phyloP scores from a whole-genome alignment of 2,888 invertebrate genomes.

The Odontothrips loti region DNA sequence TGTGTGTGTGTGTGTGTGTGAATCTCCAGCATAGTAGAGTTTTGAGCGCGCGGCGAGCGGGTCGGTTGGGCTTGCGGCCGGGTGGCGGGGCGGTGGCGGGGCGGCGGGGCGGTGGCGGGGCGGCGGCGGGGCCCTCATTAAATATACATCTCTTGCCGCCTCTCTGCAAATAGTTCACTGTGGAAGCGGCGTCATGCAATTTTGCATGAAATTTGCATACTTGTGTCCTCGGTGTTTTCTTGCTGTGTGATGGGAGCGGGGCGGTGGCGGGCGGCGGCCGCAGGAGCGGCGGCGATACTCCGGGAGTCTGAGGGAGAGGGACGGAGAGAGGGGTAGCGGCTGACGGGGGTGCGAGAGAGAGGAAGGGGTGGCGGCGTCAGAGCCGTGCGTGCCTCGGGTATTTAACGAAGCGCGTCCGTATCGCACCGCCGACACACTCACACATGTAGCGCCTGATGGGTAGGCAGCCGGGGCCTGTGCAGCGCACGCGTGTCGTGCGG shows the following conservation, averaged over 20 bases:
- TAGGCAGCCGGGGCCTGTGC: too few species aligned
- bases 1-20: too few species aligned
- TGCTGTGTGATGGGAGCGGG: constrained; percentile 13
- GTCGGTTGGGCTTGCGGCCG: not conserved
- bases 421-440: too few species aligned
- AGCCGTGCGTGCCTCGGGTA: too few species aligned
- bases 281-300: not conserved
- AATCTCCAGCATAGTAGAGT: not conserved
- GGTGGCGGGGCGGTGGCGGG: not conserved
- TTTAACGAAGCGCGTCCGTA: too few species aligned
- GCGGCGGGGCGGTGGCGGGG: too few species aligned
- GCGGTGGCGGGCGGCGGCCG: not conserved
- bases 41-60: not conserved
- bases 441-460: too few species aligned
- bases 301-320: not conserved
- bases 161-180: constrained; percentile 26
- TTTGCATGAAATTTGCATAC: constrained; percentile 26
- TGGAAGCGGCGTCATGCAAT: constrained; percentile 23
- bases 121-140: not conserved
- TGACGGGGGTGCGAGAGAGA: not conserved
- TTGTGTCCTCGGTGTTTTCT: constrained; percentile 17
- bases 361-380: not conserved
- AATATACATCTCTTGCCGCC: constrained; percentile 26
- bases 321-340: not conserved
- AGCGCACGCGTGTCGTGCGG: too few species aligned